Conservation (phyloP, 2,113 vertebrate species). For the Heloderma charlesbogerti region DNA sequence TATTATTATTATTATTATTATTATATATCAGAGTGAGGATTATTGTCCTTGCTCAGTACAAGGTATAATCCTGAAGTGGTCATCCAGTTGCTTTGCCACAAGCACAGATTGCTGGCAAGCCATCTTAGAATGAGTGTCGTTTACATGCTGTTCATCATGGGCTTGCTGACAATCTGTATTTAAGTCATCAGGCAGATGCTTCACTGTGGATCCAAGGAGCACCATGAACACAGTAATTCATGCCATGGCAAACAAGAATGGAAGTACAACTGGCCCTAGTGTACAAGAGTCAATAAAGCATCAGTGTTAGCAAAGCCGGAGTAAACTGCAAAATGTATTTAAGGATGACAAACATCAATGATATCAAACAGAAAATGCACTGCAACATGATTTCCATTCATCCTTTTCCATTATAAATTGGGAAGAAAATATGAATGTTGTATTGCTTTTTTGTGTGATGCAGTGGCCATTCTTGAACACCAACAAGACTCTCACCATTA, state of each 20-base stretch:
- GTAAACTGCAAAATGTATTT: slow-evolving; percentile 14
- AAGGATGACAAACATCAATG: slow-evolving; percentile 42
- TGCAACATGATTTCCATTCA: slow-evolving; percentile 57
- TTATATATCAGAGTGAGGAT: background rate
- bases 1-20: no score
- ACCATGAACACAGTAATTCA: background rate
- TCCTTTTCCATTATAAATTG: slow-evolving; percentile 57
- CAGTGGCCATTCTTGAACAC: slow-evolving; percentile 24
- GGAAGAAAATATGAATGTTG: slow-evolving; percentile 35
- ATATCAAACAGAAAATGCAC: slow-evolving; percentile 34
- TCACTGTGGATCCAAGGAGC: background rate
- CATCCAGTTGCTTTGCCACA: background rate
- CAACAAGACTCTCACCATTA: slow-evolving; percentile 47
- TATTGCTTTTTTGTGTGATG: slow-evolving; percentile 21
- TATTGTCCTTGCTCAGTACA: background rate
- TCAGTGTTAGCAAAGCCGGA: background rate
- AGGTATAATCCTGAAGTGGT: background rate
- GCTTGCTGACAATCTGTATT: background rate
- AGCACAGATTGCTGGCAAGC: background rate
- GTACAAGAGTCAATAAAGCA: background rate
- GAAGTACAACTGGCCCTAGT: background rate
- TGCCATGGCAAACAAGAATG: background rate
- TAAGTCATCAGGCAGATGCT: slow-evolving; percentile 14
- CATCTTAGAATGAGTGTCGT: background rate
- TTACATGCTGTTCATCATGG: background rate